Conservation (phyloP, 2,113 vertebrate genomes). For the Oxyura jamaicensis region DNA sequence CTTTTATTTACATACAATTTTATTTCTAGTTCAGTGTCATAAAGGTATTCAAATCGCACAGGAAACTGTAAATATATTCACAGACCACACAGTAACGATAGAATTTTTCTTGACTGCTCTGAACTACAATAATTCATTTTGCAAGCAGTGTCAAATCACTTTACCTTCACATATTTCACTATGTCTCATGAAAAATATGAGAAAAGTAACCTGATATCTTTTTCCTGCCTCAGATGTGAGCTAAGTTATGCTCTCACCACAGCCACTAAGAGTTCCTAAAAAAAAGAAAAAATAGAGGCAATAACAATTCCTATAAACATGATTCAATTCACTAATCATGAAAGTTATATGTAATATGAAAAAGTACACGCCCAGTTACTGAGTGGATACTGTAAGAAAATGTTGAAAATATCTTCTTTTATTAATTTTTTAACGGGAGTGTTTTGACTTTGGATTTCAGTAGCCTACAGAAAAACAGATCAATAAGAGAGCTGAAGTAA, state of each 20-base stretch:
- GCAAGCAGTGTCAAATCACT: neutral
- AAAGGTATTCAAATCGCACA: neutral
- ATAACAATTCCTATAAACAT: neutral
- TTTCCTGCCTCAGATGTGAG: neutral
- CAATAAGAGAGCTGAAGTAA: constrained; percentile 1
- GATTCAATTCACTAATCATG: constrained; percentile 35
- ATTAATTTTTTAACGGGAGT: constrained; percentile 43
- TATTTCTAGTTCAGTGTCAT: neutral
- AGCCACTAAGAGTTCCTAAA: neutral
- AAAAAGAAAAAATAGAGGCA: neutral
- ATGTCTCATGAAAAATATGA: neutral
- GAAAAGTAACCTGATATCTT: neutral
- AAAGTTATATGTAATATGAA: constrained; percentile 10
- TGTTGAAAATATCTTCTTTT: neutral
- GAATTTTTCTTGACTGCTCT: neutral
- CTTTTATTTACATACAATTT: constrained; percentile 13
- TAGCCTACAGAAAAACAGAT: constrained; percentile 1
- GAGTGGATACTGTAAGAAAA: constrained; percentile 30
- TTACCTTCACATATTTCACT: neutral
- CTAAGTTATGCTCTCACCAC: neutral
- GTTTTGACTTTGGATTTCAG: constrained; percentile 43
- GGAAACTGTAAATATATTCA: neutral
- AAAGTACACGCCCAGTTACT: neutral
- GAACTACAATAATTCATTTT: neutral
- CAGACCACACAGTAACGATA: neutral